Conservation (phyloP, 1,140 invertebrate species). For the Leptinotarsa texana region DNA sequence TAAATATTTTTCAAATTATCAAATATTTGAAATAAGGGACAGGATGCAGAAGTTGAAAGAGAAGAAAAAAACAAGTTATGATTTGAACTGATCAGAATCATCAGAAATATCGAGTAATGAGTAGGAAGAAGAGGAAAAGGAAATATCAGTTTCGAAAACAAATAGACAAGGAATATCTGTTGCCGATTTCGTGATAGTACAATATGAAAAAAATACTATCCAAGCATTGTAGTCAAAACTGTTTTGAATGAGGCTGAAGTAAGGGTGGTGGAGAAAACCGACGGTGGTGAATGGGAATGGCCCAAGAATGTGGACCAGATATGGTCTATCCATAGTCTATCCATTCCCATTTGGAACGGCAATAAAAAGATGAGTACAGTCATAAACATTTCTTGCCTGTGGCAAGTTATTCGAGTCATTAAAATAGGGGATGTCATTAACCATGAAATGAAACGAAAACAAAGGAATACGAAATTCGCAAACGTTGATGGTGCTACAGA, state of each 20-base stretch:
- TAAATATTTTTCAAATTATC: too few species aligned
- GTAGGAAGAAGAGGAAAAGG: not conserved
- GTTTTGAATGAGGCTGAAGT: not conserved
- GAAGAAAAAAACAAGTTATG: not conserved
- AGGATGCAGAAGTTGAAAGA: not conserved
- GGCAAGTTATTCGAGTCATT: too few species aligned
- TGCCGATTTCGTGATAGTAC: not conserved
- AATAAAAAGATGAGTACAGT: too few species aligned
- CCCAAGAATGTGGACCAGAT: not conserved
- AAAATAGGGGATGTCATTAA: too few species aligned
- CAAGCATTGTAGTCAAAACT: not conserved
- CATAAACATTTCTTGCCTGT: too few species aligned
- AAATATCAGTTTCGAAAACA: not conserved
- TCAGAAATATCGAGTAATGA: not conserved
- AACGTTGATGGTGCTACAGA: too few species aligned
- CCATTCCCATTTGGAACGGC: too few species aligned
- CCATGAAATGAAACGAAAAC: too few species aligned
- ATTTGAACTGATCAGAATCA: not conserved
- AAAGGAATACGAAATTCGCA: too few species aligned
- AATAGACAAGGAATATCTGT: not conserved
- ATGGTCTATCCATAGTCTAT: not conserved
- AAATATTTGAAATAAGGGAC: not conserved
- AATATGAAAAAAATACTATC: not conserved
- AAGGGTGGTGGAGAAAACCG: not conserved
- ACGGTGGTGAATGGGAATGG: not conserved